Evolutionary conservation across 2,888 invertebrate genomes (phyloP), one percentile per base, ranked within the genome.

Genomic region (Bellardia bayeri): DNA sequence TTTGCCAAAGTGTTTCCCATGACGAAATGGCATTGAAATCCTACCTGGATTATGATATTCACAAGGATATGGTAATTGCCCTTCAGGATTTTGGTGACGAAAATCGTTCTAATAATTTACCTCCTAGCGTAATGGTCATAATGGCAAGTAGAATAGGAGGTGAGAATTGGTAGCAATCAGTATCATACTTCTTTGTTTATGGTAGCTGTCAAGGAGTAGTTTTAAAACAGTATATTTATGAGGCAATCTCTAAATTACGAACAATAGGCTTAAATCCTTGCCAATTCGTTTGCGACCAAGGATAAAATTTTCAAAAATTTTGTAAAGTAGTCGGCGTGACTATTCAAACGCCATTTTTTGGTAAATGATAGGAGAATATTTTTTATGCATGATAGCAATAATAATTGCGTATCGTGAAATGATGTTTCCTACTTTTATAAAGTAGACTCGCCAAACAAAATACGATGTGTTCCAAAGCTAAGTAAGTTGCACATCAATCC

Each of bases 401-500:
- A 42, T 42, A 72, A 72, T 42, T 23, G 23, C n/a, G 58, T 72
- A 42, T 58, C 40, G 7, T 72, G 72, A 42, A 40, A 23, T n/a
- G 58, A 56, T 30, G 16, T 58, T 4, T 6, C 8, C 0, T 13
- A 74, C 71, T 72, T 76, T 49, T 72, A 45, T 6, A 23, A 58
- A 13, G 9, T 64, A 49, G 72, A 84, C 33, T 74, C 71, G 1
- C 11, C 61, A 58, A 69, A 58, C 16, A 16, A 4, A 14, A 14
- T 83, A 45, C 45, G 71, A 72, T 84, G 79, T 45, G 66, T 51
- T 13, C 79, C 72, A 16, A 80, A 85, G 40, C 66, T 79, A 45
- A 64, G 37, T 13, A 58, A 37, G 30, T 66, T 64, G 4, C 74
- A 84, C 49, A 84, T 84, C 23, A 42, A 71, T 11, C 66, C 79